Evolutionary conservation across 2,797 vertebrate species (phyloP).

Genomic region (Sarcoramphus papa): DNA sequence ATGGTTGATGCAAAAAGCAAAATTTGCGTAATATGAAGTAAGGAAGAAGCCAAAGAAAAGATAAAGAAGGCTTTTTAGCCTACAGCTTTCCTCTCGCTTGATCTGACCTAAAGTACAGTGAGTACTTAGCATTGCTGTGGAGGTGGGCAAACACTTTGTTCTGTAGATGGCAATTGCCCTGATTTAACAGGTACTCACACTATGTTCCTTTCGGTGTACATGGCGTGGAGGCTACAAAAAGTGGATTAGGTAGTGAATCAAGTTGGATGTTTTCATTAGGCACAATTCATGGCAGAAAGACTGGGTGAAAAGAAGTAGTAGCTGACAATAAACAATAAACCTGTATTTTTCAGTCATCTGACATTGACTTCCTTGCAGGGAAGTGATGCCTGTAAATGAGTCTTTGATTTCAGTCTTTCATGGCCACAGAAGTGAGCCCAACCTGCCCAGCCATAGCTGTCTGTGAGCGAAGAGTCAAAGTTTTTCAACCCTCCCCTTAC

Average conservation of each 20-base stretch:
- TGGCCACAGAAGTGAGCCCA: neutral
- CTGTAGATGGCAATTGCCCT: neutral
- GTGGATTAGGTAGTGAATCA: neutral
- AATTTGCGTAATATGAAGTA: neutral
- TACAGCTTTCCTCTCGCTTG: neutral
- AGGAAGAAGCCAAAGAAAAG: neutral
- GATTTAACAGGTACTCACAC: neutral
- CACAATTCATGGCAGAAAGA: neutral
- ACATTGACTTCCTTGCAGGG: neutral
- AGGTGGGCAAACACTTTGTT: neutral
- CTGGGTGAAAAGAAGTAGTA: neutral
- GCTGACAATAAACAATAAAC: neutral
- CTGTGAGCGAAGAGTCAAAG: neutral
- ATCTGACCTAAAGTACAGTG: neutral
- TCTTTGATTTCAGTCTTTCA: no score
- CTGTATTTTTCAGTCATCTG: neutral
- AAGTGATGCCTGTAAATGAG: neutral
- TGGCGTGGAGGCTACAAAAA: neutral
- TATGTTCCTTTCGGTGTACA: neutral
- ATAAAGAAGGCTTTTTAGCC: neutral
- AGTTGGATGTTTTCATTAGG: neutral
- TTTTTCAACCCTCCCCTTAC: neutral
- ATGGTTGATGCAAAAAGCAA: neutral
- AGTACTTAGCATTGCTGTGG: neutral
- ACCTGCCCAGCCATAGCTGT: neutral